A percentile compares a stretch with the other conserved stretches of the same genome.
phyloP scores from a whole-genome alignment of 2,797 vertebrate genomes.

The Poeciliopsis infans region DNA sequence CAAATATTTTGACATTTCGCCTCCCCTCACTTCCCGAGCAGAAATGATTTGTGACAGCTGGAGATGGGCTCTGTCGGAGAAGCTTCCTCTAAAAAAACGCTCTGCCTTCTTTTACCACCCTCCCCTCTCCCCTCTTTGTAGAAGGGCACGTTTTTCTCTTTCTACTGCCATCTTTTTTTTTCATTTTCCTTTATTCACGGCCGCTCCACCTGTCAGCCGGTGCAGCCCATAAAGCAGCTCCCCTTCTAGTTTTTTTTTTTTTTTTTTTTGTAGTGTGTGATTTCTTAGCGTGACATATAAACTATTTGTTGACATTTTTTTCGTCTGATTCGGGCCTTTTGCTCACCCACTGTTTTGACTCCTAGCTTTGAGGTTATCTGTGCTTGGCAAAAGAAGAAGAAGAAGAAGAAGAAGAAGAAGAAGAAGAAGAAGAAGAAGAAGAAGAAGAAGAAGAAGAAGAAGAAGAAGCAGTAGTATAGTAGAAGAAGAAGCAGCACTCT shows the following conservation, averaged over 20 bases:
- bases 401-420: too few relatives aligned
- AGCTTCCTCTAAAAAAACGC: slow-evolving; percentile 71
- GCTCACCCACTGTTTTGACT: slow-evolving; percentile 67
- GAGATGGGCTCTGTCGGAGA: slow-evolving; percentile 82
- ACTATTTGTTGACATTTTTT: slow-evolving; percentile 73
- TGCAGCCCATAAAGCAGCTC: slow-evolving; percentile 58
- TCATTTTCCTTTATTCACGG: slow-evolving; percentile 55
- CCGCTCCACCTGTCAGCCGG: slow-evolving; percentile 70
- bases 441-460: too few relatives aligned
- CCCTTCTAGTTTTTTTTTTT: slow-evolving; percentile 10
- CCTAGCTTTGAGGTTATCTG: slow-evolving; percentile 43
- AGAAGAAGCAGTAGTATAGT: too few relatives aligned
- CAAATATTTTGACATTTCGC: slow-evolving; percentile 99
- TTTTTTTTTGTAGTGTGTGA: slow-evolving; percentile 32
- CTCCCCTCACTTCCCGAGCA: slow-evolving; percentile 98
- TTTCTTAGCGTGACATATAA: slow-evolving; percentile 69
- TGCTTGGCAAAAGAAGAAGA: slow-evolving; percentile 36
- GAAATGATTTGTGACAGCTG: slow-evolving; percentile 99
- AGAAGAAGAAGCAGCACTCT: too few relatives aligned
- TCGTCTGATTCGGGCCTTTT: slow-evolving; percentile 56
- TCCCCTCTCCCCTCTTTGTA: slow-evolving; percentile 49
- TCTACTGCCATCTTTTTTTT: slow-evolving; percentile 33
- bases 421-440: too few relatives aligned
- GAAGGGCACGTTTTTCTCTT: slow-evolving; percentile 70
- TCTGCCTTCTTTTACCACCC: slow-evolving; percentile 40